Evolutionary conservation across 1,140 invertebrate species (phyloP).

Genomic region (Globodera ellingtonae): DNA sequence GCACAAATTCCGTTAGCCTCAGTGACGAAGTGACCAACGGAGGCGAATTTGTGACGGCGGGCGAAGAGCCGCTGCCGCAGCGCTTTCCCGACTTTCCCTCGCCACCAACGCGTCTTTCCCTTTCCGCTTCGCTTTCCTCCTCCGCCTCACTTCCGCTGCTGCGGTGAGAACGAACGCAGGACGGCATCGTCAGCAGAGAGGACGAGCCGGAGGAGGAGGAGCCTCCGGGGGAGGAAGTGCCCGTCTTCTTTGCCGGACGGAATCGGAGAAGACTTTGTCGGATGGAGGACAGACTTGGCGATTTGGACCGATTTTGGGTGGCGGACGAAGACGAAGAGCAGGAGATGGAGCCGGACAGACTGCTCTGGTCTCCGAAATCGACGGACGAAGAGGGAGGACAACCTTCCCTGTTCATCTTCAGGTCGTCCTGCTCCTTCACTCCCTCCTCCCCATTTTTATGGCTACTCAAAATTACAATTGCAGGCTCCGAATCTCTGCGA

Average conservation of each 20-base stretch:
- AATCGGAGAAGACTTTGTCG: constrained; percentile 30
- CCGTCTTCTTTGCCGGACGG: constrained; percentile 18
- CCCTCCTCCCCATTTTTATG: neutral
- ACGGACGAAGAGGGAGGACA: neutral
- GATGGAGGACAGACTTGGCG: constrained; percentile 35
- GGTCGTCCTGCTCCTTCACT: neutral
- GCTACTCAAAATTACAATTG: constrained; percentile 13
- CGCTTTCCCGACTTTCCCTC: neutral
- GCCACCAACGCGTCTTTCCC: neutral
- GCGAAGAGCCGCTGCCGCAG: neutral
- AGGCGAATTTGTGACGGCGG: constrained; percentile 1
- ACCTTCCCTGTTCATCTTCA: constrained; percentile 4
- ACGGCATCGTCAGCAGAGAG: neutral
- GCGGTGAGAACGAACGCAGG: neutral
- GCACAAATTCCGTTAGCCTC: constrained; percentile 26
- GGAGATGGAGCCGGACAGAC: constrained; percentile 16
- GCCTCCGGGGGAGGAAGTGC: neutral
- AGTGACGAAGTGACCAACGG: constrained; percentile 25
- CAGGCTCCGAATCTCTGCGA: constrained; percentile 42
- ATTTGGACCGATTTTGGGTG: constrained; percentile 26
- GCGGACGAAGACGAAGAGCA: constrained; percentile 19
- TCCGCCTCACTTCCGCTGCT: constrained; percentile 10
- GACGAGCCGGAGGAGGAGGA: constrained; percentile 9
- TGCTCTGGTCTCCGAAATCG: constrained; percentile 8
- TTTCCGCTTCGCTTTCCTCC: neutral